Conservation (phyloP, 2,888 invertebrate species). For the Stratiomys singularior region DNA sequence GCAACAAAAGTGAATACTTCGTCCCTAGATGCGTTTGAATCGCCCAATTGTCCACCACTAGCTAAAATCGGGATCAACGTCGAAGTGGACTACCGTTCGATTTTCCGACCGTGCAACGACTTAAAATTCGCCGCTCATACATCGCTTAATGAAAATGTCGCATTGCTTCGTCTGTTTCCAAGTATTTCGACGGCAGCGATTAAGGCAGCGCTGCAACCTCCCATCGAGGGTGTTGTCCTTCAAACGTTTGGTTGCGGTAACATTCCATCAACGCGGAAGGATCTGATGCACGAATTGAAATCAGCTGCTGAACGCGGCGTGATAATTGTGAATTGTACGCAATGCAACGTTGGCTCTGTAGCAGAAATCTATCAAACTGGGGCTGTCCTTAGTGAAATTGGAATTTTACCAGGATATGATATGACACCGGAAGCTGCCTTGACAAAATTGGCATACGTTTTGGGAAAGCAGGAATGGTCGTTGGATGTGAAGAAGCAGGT, state of each 20-base stretch:
- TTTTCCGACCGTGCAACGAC: slow-evolving; percentile 72
- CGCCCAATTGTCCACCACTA: slow-evolving; percentile 86
- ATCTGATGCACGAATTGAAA: slow-evolving; percentile 78
- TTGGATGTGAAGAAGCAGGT: slow-evolving; percentile 74
- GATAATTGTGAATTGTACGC: slow-evolving; percentile 91
- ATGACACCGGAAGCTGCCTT: slow-evolving; percentile 92
- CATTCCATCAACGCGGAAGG: slow-evolving; percentile 84
- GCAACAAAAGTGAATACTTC: slow-evolving; percentile 63
- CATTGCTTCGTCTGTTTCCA: slow-evolving; percentile 88
- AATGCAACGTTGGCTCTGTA: slow-evolving; percentile 87
- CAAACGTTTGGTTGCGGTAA: slow-evolving; percentile 96
- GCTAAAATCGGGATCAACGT: slow-evolving; percentile 86
- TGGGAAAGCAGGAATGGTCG: slow-evolving; percentile 79
- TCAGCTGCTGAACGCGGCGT: slow-evolving; percentile 80
- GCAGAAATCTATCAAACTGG: slow-evolving; percentile 86
- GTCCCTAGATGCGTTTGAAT: slow-evolving; percentile 63
- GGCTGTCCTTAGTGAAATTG: slow-evolving; percentile 67
- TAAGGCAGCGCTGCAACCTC: slow-evolving; percentile 77
- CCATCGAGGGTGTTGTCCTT: slow-evolving; percentile 84
- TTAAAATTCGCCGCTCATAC: slow-evolving; percentile 78
- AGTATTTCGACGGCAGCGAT: slow-evolving; percentile 86
- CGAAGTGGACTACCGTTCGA: slow-evolving; percentile 66
- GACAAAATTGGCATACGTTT: slow-evolving; percentile 88
- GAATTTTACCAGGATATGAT: slow-evolving; percentile 63
- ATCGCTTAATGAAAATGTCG: slow-evolving; percentile 84